Base-by-base conservation (phyloP, 2,113 vertebrate species). In the Piaya cayana region DNA sequence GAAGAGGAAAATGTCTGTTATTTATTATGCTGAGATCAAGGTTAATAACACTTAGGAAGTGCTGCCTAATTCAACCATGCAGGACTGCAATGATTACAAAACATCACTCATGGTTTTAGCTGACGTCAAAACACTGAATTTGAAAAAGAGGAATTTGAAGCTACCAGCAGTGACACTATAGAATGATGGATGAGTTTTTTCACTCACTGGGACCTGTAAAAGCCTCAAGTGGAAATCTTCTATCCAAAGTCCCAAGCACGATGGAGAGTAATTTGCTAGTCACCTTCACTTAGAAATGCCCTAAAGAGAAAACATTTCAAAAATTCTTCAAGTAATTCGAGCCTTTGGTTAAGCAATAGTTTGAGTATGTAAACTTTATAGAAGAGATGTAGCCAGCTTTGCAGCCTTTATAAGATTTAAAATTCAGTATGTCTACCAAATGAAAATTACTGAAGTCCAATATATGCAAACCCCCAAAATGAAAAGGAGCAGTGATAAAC, bases 211-310 rank as follows among this genome's bases (percentile, higher is more conserved):
- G 34, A 69, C 60, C 36, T 83, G 37, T 74, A 22, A 63, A 39
- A 92, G 15, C 39, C 63, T 90, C 91, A 91, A 94, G 45, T 67
- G 77, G 42, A 91, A 92, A 78, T 71, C 68, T 92, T 20, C 29
- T 79, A 64, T 78, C 11, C 74, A 92, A 92, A 75, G 52, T 86
- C 75, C 43, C 52, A 91, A 47, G 72, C 26, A 80, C 53, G 60
- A 2, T 6, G 85, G 71, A 86, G 23, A 88, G 39, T 25, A 68
- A 88, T 86, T 91, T 85, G 53, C 90, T 94, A 87, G 47, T 82
- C 68, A 58, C 12, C 42, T 50, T 87, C 55, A 43, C n/a, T 68
- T 90, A 37, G 52, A 78, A 86, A n/a, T 43, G 34, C 52, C 49
- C 21, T 75, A 58, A 30, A 72, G 32, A 79, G 29, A 95, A 95